These are phyloP conservation scores for Coelogynopora nodosa DNA, from an alignment of 2,888 invertebrate species.

Conservation along the genomic window DNA sequence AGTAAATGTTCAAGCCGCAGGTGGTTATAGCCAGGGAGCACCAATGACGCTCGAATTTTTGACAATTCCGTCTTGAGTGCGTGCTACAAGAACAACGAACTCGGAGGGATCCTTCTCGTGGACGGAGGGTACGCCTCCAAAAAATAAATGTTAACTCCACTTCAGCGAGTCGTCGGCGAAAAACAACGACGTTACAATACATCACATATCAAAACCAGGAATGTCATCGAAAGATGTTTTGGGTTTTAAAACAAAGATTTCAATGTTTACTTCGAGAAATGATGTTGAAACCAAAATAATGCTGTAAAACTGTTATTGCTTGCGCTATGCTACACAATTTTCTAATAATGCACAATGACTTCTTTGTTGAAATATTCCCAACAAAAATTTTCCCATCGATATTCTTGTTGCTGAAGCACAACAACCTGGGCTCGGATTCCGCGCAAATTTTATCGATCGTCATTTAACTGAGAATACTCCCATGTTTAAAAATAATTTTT, in stretches of 20 bases:
- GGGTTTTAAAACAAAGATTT: constrained; percentile 27
- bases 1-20: no score
- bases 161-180: not conserved
- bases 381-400: not conserved
- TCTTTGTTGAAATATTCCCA: not conserved
- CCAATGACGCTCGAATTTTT: not conserved
- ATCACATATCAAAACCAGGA: constrained; percentile 11
- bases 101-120: not conserved
- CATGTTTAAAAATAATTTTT: no score
- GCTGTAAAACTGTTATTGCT: not conserved
- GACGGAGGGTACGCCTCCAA: not conserved
- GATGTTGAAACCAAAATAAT: not conserved
- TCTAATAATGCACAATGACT: not conserved
- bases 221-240: constrained; percentile 20
- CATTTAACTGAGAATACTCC: not conserved
- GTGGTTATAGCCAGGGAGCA: not conserved
- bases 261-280: constrained; percentile 20
- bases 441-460: not conserved
- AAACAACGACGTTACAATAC: constrained; percentile 10
- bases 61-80: not conserved
- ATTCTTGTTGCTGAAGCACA: not conserved
- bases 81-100: not conserved
- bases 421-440: not conserved
- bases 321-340: constrained; percentile 14
- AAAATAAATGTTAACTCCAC: not conserved